phyloP scores from a whole-genome alignment of 2,797 vertebrate genomes.

The Sebastes diaconus region DNA sequence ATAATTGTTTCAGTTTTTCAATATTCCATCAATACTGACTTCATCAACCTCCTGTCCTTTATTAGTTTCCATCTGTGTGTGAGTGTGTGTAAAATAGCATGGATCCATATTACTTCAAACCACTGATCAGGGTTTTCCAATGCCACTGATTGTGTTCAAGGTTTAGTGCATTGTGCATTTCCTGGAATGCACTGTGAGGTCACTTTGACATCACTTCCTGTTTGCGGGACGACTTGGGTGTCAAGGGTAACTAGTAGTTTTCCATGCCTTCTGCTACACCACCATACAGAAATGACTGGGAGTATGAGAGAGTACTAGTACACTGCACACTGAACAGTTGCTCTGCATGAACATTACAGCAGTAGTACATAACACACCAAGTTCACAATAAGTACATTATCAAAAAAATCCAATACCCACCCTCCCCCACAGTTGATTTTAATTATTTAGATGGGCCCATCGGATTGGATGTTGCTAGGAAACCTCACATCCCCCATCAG shows the following conservation, averaged over 20 bases:
- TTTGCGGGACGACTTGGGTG: constrained; percentile 2
- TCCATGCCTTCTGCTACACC: not conserved
- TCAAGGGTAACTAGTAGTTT: not conserved
- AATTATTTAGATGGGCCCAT: constrained; percentile 28
- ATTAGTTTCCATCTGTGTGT: constrained; percentile 42
- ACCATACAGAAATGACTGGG: not conserved
- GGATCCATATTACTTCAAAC: constrained; percentile 34
- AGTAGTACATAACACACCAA: constrained; percentile 31
- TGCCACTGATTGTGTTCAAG: constrained; percentile 9
- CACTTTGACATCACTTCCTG: constrained; percentile 53
- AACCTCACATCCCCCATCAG: constrained; percentile 37
- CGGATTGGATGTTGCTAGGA: constrained; percentile 61
- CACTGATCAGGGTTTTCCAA: constrained; percentile 38
- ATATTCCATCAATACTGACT: constrained; percentile 37
- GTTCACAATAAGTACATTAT: constrained; percentile 19
- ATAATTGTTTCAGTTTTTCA: constrained; percentile 42
- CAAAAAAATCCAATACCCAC: not conserved
- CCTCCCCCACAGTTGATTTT: not conserved
- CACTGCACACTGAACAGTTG: not conserved
- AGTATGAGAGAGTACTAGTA: not conserved
- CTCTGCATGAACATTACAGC: not conserved
- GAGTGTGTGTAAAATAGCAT: constrained; percentile 11
- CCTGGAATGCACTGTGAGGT: constrained; percentile 22
- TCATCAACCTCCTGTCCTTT: not conserved
- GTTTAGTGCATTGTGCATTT: not conserved